These are phyloP conservation scores for Lacanobia wlatinum DNA, from an alignment of 2,888 invertebrate genomes.

Conservation along the genomic window DNA sequence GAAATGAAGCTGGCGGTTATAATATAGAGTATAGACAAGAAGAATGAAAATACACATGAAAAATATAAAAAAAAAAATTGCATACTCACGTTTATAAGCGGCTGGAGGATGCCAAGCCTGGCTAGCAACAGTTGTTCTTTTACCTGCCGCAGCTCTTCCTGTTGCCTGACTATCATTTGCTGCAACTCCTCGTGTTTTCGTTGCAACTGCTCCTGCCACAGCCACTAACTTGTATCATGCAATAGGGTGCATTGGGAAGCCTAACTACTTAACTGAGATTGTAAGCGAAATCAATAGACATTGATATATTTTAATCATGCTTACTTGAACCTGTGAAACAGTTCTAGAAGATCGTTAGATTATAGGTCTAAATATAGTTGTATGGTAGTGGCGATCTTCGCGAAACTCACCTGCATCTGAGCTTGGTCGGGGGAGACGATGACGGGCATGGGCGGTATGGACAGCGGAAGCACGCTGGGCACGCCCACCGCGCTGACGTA, in stretches of 20 bases:
- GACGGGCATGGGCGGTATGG: conserved; percentile 77
- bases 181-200: conserved; percentile 96
- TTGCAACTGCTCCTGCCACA: conserved; percentile 93
- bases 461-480: conserved; percentile 72
- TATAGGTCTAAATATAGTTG: not conserved
- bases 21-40: conserved; percentile 1
- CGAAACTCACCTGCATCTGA: conserved; percentile 79
- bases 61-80: not conserved
- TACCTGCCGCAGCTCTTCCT: conserved; percentile 95
- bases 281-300: conserved; percentile 46
- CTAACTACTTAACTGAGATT: conserved; percentile 53
- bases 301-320: conserved; percentile 42
- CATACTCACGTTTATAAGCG: conserved; percentile 82
- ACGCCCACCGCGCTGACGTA: conserved; percentile 76
- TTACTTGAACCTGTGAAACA: conserved; percentile 16
- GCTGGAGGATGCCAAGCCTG: conserved; percentile 93
- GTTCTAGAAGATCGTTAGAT: conserved; percentile 21
- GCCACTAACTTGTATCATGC: conserved; percentile 81
- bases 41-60: conserved; percentile 7
- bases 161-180: conserved; percentile 95
- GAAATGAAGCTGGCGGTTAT: conserved; percentile 17
- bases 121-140: conserved; percentile 97
- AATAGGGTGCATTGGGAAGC: conserved; percentile 42
- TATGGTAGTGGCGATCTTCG: not conserved
- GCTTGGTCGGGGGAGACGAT: conserved; percentile 80